Percentiles rank a stretch among this genome's conserved stretches.
These are phyloP conservation scores for Rotaria socialis DNA, from an alignment of 2,888 invertebrate genomes.

Conservation along the genomic window DNA sequence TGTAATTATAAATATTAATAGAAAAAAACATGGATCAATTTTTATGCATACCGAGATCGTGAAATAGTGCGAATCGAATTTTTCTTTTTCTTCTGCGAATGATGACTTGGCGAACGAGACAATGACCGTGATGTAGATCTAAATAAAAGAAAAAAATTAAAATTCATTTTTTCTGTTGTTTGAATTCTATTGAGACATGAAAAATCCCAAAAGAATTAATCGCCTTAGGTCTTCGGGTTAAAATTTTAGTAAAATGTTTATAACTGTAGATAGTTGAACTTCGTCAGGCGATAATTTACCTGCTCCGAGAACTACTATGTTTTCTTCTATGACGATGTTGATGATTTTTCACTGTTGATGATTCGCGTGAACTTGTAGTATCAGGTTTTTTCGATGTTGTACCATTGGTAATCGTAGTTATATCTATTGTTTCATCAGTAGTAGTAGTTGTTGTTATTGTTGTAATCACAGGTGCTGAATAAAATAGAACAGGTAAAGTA, in stretches of 20 bases:
- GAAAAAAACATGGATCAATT: too few relatives aligned
- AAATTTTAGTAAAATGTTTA: too few relatives aligned
- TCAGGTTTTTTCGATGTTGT: neutral
- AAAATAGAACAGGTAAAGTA: neutral
- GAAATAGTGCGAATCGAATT: neutral
- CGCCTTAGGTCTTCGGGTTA: too few relatives aligned
- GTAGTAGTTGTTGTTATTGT: neutral
- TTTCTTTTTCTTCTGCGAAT: slow-evolving; percentile 6
- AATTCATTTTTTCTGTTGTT: too few relatives aligned
- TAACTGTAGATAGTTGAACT: too few relatives aligned
- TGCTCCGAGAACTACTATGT: neutral
- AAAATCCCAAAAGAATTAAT: too few relatives aligned
- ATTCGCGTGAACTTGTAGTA: neutral
- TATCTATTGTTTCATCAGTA: neutral
- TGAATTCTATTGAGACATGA: too few relatives aligned
- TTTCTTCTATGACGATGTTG: slow-evolving; percentile 2
- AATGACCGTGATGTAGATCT: neutral
- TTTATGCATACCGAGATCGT: neutral
- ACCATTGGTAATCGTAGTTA: neutral
- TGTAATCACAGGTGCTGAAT: neutral
- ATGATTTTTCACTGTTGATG: neutral
- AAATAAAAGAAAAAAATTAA: too few relatives aligned
- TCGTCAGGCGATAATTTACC: neutral
- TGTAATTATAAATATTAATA: neutral
- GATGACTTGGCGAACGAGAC: neutral